Base-by-base conservation (phyloP, 1,140 invertebrate species). In the Drosophila auraria region DNA sequence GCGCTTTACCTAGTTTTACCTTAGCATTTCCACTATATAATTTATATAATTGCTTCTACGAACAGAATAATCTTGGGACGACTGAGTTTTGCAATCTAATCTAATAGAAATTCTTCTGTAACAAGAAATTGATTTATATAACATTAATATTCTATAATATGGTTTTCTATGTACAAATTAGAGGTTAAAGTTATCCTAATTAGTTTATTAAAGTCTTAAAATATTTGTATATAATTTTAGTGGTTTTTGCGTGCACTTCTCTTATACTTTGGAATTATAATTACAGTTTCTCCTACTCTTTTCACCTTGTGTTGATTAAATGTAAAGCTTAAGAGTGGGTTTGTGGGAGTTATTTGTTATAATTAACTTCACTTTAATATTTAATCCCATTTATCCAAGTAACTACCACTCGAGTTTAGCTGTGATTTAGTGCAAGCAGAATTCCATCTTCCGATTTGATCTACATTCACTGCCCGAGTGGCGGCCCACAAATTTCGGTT, bases 401-500 rank as follows among this genome's bases (percentile, higher is more conserved):
- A 1, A n/a, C 25, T n/a, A 15, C 1, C 7, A 50, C 14, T 27
- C 8, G 49, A 27, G 17, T 54, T 54, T 5, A 58, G 15, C 7
- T 14, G 12, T 2, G 7, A 40, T 12, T 17, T 9, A 8, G 12
- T 38, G 20, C 23, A 4, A 0, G 8, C 38, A 1, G 38, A 12
- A 14, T 17, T 17, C 2, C 30, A 40, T 56, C 33, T 23, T 56
- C 0, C 20, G 12, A 69, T 23, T 60, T 23, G 11, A 72, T 53
- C 20, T 14, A n/a, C 5, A 59, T 57, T 50, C 12, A 14, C 17
- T 36, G 27, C 70, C 25, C 38, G 11, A 73, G 9, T 36, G 54
- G 66, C 17, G 8, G 30, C 30, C 45, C 50, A 36, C 33, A 58
- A 71, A 20, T 50, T 33, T 57, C 42, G 51, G 23, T 23, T 42